These are phyloP conservation scores for Mesoclemmys tuberculata DNA, from an alignment of 2,113 vertebrate genomes.

Conservation along the genomic window DNA sequence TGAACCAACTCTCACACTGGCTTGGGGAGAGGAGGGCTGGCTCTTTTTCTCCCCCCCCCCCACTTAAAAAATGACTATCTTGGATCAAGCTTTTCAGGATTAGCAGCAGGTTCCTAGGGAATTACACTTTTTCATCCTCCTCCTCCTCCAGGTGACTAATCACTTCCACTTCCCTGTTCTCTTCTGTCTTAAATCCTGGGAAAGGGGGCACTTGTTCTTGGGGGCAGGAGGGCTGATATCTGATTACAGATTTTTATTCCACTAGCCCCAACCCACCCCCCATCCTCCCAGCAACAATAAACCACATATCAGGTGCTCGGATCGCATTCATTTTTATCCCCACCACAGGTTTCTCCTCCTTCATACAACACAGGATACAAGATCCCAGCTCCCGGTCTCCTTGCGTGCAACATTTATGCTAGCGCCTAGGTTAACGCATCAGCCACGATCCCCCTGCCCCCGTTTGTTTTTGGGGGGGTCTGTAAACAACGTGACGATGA, in stretches of 20 bases:
- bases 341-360: not conserved
- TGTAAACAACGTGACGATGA: slow-evolving; percentile 46
- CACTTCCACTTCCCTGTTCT: not conserved
- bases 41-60: slow-evolving; percentile 55
- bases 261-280: not conserved
- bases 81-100: slow-evolving; percentile 57
- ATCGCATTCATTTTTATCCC: rapidly evolving
- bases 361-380: no score
- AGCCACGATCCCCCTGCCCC: rapidly evolving
- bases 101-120: slow-evolving; percentile 49
- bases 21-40: slow-evolving; percentile 75
- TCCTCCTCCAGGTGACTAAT: slow-evolving; percentile 63
- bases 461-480: not conserved
- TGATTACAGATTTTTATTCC: not conserved
- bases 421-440: no score
- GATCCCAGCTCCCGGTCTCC: no score
- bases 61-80: slow-evolving; percentile 58
- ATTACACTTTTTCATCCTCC: slow-evolving; percentile 39
- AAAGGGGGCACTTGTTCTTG: not conserved
- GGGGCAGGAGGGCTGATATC: not conserved
- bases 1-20: slow-evolving; percentile 89
- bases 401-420: no score
- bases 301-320: not conserved
- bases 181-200: not conserved
- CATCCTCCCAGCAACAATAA: not conserved